Base-by-base conservation (phyloP, 1,140 invertebrate genomes). In the Aphelinus certus region DNA sequence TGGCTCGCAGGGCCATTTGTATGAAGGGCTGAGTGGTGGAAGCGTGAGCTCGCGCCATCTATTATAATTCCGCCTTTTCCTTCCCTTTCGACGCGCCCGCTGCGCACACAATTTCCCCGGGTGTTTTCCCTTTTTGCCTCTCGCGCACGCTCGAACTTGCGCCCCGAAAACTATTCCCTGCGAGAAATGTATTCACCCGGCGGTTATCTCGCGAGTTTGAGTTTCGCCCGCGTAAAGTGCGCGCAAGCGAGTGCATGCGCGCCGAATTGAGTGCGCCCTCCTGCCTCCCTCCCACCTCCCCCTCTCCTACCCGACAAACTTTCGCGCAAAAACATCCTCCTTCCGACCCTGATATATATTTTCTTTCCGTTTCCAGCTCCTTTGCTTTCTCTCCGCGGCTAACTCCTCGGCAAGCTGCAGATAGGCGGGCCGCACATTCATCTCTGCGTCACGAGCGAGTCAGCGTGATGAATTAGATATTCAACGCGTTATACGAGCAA, bases 151-250 rank as follows among this genome's bases (percentile, higher is more conserved):
- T 26, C 61, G 61, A 64, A 66, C 53, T 66, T 57, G 64, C 61
- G 61, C 61, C 3, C 3, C 3, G 3, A 47, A 63, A 47, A 63
- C 61, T 63, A 63, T 63, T 63, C 10, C 45, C 46, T 47, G 48
- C 61, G 46, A 45, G 61, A 63, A 63, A 63, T 63, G 61, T 63
- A 63, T 63, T 63, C 61, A 63, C 45, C 46, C 61, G 61, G 43
- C 61, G 61, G 61, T 63, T 63, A 63, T 63, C 61, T 63, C 61
- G 46, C 5, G 58, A n/a, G 58, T 42, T 42, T 3, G 61, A 46
- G 43, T 63, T 7, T 47, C 61, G 46, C 26, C 46, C 43, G 46
- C 43, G 45, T 42, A 26, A 47, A 63, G 61, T 63, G 43, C 61
- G 61, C 61, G 26, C 43, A 63, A 63, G 43, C n/a, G 48, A 63